phyloP scores from a whole-genome alignment of 2,113 vertebrate species.

The Hepsetus odoe region DNA sequence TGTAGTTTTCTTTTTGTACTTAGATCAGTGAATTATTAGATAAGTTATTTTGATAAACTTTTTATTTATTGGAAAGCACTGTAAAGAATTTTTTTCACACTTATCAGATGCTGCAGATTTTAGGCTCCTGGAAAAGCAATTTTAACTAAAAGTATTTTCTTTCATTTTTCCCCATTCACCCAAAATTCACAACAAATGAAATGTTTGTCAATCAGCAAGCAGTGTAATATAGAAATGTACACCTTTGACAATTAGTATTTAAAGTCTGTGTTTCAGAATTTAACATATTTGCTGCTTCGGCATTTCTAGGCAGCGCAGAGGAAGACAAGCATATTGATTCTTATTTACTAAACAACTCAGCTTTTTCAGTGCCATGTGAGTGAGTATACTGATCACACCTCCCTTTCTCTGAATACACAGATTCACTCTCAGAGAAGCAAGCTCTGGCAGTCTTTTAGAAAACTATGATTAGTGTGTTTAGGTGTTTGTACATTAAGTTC shows the following conservation, averaged over 20 bases:
- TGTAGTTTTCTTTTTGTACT: not conserved
- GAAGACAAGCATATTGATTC: not conserved
- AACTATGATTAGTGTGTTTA: constrained; percentile 32
- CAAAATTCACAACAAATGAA: not conserved
- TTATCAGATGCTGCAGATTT: not conserved
- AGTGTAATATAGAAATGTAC: not conserved
- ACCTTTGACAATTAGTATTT: not conserved
- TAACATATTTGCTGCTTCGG: not conserved
- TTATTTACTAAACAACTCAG: constrained; percentile 46
- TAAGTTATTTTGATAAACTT: not conserved
- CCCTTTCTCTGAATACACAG: constrained; percentile 42
- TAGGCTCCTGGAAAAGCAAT: not conserved
- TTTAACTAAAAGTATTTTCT: not conserved
- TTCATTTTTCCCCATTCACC: not conserved
- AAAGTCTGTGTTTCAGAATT: not conserved
- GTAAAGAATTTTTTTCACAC: not conserved
- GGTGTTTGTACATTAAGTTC: constrained; percentile 22
- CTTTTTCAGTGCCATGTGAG: not conserved
- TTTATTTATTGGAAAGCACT: constrained; percentile 4
- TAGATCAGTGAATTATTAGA: not conserved
- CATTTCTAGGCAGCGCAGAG: not conserved
- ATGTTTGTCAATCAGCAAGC: not conserved
- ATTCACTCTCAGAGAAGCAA: constrained; percentile 7
- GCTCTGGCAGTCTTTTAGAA: constrained; percentile 20
- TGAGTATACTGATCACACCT: constrained; percentile 42